These are phyloP conservation scores for Caenorhabditis sp. DNA, from an alignment of 2,888 invertebrate genomes.

Conservation along the genomic window DNA sequence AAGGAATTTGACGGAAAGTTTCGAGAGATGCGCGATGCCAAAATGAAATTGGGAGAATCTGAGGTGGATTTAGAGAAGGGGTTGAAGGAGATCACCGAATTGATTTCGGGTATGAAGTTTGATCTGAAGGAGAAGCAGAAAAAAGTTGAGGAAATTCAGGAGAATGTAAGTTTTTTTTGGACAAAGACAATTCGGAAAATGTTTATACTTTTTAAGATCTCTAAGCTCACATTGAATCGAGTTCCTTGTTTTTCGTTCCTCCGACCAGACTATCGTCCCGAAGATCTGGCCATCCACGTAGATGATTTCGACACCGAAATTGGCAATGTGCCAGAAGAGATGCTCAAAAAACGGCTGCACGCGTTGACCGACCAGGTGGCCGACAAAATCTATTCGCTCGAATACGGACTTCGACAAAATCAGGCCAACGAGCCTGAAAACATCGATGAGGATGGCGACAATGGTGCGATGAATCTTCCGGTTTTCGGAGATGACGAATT, in stretches of 20 bases:
- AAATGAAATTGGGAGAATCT: constrained; percentile 73
- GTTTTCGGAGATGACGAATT: background rate
- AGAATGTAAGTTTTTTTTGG: constrained; percentile 6
- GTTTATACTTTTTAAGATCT: background rate
- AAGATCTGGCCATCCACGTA: background rate
- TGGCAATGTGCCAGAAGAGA: background rate
- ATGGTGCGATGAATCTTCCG: background rate
- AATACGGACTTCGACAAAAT: background rate
- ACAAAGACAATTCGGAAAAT: background rate
- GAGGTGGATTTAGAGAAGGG: constrained; percentile 8
- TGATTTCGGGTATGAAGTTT: constrained; percentile 5
- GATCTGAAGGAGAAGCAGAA: constrained; percentile 11
- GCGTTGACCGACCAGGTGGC: background rate
- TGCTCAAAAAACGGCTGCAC: background rate
- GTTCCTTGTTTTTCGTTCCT: background rate
- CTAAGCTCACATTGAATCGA: background rate
- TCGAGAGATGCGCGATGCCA: constrained; percentile 71
- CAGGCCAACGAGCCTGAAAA: background rate
- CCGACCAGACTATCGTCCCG: background rate
- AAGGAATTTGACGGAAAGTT: constrained; percentile 4
- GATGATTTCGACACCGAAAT: background rate
- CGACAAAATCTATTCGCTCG: background rate
- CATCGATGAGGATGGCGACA: background rate
- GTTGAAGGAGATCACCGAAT: background rate
- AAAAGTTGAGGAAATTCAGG: constrained; percentile 17